Evolutionary conservation across 2,888 invertebrate genomes (phyloP), one percentile per base, ranked within the genome.

Genomic region (Hirtodrosophila alboralis): DNA sequence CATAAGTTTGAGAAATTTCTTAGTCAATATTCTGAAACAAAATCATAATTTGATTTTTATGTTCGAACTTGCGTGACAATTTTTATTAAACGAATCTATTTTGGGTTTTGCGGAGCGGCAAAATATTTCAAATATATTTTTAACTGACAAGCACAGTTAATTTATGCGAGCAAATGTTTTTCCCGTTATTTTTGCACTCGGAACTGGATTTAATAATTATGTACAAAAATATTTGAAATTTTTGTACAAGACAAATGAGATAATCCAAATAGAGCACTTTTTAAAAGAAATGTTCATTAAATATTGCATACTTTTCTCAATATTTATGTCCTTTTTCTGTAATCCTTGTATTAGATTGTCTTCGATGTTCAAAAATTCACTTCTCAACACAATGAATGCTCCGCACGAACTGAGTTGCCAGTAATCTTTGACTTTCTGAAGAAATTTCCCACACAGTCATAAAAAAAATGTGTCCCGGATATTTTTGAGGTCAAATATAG

Each of bases 401-500:
- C 38, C 44, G 54, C 61, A 69, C 54, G 62, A 76, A 81, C 81
- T 81, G 75, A 81, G 65, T 54, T 45, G 28, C 41, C 33, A 61
- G 53, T 62, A 68, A 71, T 62, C 41, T 65, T 51, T 13, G 59
- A 62, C 51, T 67, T 65, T 62, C 67, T 62, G 54, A 81, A 76
- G 75, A 84, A 78, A 81, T 69, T 75, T 84, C 73, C 64, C 77
- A 66, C 71, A 62, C 71, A 63, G 54, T 64, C 47, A 52, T 54
- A 43, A 58, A 49, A 41, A 64, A 43, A 43, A 51, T 57, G 18
- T 51, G 68, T 75, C 74, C 68, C 74, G 70, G 65, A 2, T 67
- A 37, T 31, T 58, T 68, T 71, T 70, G 66, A 84, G 81, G 81
- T 81, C 81, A 66, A 84, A 81, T 81, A 84, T 81, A 81, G 81